A percentile compares a stretch with the other conserved stretches of the same genome.
phyloP scores from a whole-genome alignment of 2,113 vertebrate genomes.

The Columba livia region DNA sequence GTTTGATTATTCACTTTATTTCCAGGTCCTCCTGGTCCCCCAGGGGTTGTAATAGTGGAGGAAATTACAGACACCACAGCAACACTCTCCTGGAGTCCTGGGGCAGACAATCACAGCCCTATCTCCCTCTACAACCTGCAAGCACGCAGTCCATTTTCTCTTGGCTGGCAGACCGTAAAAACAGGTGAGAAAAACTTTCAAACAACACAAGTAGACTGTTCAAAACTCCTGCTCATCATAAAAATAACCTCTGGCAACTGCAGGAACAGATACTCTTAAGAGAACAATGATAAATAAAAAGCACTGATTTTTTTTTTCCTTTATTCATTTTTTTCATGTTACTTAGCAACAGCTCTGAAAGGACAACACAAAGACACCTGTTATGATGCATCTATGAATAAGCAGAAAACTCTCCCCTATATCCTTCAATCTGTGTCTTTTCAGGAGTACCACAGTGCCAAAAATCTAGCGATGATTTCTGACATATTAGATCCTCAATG shows the following conservation, averaged over 20 bases:
- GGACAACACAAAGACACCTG: constrained; percentile 18
- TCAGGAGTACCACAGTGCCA: neutral
- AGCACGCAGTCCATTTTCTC: constrained; percentile 94
- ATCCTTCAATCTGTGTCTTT: constrained; percentile 5
- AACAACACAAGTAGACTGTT: neutral
- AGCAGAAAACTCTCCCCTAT: neutral
- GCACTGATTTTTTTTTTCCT: neutral
- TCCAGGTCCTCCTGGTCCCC: constrained; percentile 93
- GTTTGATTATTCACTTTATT: constrained; percentile 36
- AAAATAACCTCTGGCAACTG: neutral
- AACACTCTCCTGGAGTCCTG: constrained; percentile 92
- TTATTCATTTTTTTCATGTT: neutral
- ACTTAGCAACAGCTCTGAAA: constrained; percentile 34
- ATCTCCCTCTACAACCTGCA: constrained; percentile 92
- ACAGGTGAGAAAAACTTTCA: constrained; percentile 83
- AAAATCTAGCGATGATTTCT: neutral
- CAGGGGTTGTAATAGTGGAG: constrained; percentile 95
- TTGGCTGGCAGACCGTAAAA: constrained; percentile 95
- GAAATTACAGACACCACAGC: constrained; percentile 93
- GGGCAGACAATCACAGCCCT: constrained; percentile 95
- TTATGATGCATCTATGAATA: neutral
- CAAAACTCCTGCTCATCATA: neutral
- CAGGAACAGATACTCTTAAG: neutral
- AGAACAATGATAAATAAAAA: constrained; percentile 12
- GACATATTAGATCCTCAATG: neutral